Evolutionary conservation across 2,113 vertebrate species (phyloP), one percentile per base, ranked within the genome.

Genomic region (Neopipo cinnamomea): DNA sequence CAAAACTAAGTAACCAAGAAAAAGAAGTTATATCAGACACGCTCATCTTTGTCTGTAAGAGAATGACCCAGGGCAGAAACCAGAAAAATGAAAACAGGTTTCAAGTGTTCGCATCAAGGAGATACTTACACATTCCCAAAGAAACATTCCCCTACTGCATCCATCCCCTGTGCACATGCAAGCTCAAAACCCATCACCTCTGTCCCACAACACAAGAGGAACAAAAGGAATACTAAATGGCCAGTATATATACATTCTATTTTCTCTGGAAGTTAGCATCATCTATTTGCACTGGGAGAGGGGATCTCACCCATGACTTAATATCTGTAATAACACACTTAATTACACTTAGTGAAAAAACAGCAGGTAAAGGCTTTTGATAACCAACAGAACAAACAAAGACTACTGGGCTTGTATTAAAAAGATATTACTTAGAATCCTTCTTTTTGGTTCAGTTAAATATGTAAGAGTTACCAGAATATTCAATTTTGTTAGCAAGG

Each of bases 1-100:
- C n/a, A 98, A 97, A 98, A 99, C 99, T 99, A 92, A 6, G 20
- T 4, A 91, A 95, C 44, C 33, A 85, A 42, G 24, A 66, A 63
- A 79, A 77, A 59, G 6, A 52, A 88, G 39, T 67, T 62, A 20
- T 5, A 67, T 70, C 46, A 76, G 41, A 89, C 10, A 42, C 44
- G 12, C 10, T 81, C 8, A 33, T n/a, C 39, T 65, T 52, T 21
- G 2, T 12, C n/a, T 46, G 18, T 17, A 33, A 88, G 24, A 56
- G 10, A 23, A 55, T 37, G 20, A 41, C 27, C 14, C 6, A 55
- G 19, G n/a, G 44, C 46, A 74, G 46, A 84, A 23, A 93, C 7
- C 31, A 77, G 39, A 59, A 75, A 62, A 88, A 39, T 8, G 2
- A 47, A 62, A 90, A n/a, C 24, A 53, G 90, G 16, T 55, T 55